Percentiles rank a stretch among this genome's conserved stretches.
These are phyloP conservation scores for Channa striata DNA, from an alignment of 2,797 vertebrate species.

Conservation along the genomic window DNA sequence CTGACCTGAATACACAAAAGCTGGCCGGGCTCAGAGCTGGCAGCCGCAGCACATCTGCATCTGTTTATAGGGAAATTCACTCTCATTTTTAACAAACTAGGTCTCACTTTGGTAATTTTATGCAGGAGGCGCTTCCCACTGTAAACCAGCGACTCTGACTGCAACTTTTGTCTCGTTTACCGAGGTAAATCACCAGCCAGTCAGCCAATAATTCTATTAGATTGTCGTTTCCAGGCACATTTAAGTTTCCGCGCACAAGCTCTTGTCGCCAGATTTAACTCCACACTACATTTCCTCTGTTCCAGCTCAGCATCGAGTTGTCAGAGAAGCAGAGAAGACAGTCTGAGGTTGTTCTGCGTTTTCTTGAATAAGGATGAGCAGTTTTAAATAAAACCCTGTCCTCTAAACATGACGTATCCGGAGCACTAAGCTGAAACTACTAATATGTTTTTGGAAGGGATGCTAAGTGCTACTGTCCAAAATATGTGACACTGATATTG, in stretches of 20 bases:
- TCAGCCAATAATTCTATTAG: background rate
- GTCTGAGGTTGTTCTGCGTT: background rate
- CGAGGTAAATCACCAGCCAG: constrained; percentile 2
- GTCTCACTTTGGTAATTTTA: constrained; percentile 28
- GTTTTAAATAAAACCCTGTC: too few species aligned
- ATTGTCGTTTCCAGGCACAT: constrained; percentile 7
- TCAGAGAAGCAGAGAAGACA: constrained; percentile 3
- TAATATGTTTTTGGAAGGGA: too few species aligned
- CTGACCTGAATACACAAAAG: constrained; percentile 72
- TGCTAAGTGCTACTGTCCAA: too few species aligned
- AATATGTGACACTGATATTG: too few species aligned
- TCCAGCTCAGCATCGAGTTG: background rate
- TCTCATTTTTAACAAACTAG: background rate
- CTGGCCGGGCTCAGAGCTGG: constrained; percentile 33
- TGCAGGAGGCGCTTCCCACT: background rate
- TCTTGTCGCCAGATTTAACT: constrained; percentile 1
- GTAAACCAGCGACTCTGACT: background rate
- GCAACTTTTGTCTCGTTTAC: constrained; percentile 7
- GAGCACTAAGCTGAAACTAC: too few species aligned
- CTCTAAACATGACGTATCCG: too few species aligned
- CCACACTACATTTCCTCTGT: background rate
- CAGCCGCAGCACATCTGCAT: constrained; percentile 61
- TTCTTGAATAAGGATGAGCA: background rate
- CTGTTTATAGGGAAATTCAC: constrained; percentile 39
- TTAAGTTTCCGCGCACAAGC: background rate